A percentile compares a stretch with the other conserved stretches of the same genome.
Conservation (phyloP, 2,113 vertebrate species). For the Otus sunia region DNA sequence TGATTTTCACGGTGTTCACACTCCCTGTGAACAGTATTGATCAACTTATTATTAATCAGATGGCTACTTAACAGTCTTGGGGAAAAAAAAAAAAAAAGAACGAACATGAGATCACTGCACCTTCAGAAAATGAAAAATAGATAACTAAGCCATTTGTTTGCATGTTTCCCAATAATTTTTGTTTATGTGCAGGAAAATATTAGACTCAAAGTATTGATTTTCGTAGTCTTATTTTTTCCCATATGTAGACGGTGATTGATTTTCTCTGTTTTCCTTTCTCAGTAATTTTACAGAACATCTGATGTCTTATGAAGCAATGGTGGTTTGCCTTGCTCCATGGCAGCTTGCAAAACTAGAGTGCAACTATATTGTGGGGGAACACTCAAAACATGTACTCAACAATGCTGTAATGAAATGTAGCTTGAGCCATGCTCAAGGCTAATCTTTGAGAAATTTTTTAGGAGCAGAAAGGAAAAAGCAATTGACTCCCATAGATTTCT, state of each 20-base stretch:
- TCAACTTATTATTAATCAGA: background rate
- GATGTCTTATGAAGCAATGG: background rate
- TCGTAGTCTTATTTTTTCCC: background rate
- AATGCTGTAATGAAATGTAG: background rate
- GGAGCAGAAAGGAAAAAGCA: background rate
- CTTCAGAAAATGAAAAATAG: background rate
- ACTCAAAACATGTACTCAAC: background rate
- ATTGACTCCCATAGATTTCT: background rate
- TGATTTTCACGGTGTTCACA: background rate
- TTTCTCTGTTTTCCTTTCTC: background rate
- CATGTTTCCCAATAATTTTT: background rate
- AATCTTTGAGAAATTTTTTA: background rate
- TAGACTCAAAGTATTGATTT: background rate
- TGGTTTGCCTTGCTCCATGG: background rate
- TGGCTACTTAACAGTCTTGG: background rate
- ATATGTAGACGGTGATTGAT: background rate
- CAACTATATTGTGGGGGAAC: background rate
- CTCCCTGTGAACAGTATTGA: background rate
- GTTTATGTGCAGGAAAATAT: background rate
- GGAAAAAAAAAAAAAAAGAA: no score
- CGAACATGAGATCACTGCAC: background rate
- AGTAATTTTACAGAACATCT: background rate
- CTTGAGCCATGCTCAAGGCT: background rate
- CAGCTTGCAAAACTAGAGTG: background rate
- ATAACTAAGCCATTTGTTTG: background rate